A percentile compares a stretch with the other conserved stretches of the same genome.
Conservation (phyloP, 2,113 vertebrate species). For the Ictalurus furcatus region DNA sequence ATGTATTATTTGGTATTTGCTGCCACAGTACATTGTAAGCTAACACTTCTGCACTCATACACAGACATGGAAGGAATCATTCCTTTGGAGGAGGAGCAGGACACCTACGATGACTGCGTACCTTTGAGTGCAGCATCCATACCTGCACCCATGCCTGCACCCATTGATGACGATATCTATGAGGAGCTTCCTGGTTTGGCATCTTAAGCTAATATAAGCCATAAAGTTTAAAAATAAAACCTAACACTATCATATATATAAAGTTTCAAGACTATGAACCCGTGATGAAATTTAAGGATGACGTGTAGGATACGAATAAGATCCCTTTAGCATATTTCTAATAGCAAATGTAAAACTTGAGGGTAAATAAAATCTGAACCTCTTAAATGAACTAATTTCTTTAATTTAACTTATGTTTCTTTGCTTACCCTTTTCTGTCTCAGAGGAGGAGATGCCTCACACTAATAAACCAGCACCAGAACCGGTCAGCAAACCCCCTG, state of each 20-base stretch:
- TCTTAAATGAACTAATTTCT: neutral
- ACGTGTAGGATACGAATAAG: neutral
- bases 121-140: neutral
- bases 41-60: neutral
- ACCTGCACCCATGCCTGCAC: conserved; percentile 17
- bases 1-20: neutral
- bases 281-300: neutral
- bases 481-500: conserved; percentile 48
- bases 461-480: conserved; percentile 30
- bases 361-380: neutral
- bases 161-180: conserved; percentile 53
- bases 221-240: neutral
- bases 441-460: conserved; percentile 47
- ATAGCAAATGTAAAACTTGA: neutral
- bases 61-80: conserved; percentile 69
- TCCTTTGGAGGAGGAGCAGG: conserved; percentile 51
- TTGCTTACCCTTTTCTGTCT: conserved; percentile 6
- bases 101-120: conserved; percentile 51
- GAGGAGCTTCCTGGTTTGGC: conserved; percentile 55
- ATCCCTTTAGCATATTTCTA: neutral
- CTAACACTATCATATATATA: neutral
- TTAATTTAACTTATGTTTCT: conserved; percentile 1
- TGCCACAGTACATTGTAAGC: neutral
- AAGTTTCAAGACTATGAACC: neutral
- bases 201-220: neutral